Evolutionary conservation across 2,888 invertebrate genomes (phyloP).

Genomic region (Trimorus sp.): DNA sequence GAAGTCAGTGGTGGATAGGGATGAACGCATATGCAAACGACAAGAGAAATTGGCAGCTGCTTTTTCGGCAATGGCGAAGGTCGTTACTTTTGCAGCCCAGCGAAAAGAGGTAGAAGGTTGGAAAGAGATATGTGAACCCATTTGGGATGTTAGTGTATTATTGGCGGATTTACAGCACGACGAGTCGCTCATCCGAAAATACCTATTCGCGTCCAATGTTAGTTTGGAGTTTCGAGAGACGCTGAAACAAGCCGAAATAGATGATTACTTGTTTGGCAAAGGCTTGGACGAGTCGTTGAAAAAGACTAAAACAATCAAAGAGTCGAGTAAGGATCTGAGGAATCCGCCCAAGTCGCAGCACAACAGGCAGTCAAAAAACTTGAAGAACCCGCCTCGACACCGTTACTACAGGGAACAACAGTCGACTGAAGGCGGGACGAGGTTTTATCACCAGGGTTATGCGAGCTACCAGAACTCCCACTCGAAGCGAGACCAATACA

Average conservation of each 20-base stretch:
- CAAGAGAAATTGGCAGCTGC: not conserved
- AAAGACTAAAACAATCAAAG: constrained; percentile 29
- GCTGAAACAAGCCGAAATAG: constrained; percentile 4
- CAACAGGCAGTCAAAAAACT: constrained; percentile 31
- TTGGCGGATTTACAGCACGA: constrained; percentile 30
- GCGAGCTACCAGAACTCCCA: too few species aligned
- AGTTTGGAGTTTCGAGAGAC: not conserved
- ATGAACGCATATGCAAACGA: not conserved
- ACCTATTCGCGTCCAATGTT: constrained; percentile 9
- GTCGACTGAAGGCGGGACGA: constrained; percentile 9
- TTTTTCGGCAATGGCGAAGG: not conserved
- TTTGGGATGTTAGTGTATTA: constrained; percentile 14
- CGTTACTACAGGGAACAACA: not conserved
- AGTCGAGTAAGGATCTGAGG: constrained; percentile 14
- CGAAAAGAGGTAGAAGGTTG: too few species aligned
- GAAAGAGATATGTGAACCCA: constrained; percentile 5
- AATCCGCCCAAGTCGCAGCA: not conserved
- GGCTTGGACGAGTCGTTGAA: constrained; percentile 36
- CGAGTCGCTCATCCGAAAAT: constrained; percentile 16
- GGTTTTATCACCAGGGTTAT: not conserved
- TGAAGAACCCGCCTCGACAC: constrained; percentile 14
- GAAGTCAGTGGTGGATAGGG: not conserved
- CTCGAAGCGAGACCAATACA: not conserved
- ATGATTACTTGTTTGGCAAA: constrained; percentile 46
- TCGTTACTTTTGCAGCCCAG: not conserved